phyloP scores from a whole-genome alignment of 2,888 invertebrate species.

The Sminthurinus aureus region DNA sequence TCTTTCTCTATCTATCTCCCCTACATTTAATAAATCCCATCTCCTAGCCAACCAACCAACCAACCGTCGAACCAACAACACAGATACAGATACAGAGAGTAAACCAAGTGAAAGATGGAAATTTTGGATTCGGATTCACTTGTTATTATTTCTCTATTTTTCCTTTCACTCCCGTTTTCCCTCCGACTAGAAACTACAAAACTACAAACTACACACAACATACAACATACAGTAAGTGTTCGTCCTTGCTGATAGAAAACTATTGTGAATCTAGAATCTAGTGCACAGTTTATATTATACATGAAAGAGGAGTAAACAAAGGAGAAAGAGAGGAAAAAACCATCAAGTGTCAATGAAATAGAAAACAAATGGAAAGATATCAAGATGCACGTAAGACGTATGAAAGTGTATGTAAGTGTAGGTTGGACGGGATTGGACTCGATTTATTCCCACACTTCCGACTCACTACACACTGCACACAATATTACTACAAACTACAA shows the following conservation, averaged over 20 bases:
- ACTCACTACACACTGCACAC: not conserved
- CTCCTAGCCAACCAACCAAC: not conserved
- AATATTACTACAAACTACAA: too few species aligned
- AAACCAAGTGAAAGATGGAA: conserved; percentile 1
- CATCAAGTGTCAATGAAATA: conserved; percentile 5
- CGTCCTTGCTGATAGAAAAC: too few species aligned
- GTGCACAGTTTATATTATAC: too few species aligned
- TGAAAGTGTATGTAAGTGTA: not conserved
- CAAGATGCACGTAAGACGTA: too few species aligned
- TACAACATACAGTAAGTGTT: too few species aligned
- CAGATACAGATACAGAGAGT: not conserved
- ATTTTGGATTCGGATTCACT: not conserved
- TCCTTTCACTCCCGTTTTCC: not conserved
- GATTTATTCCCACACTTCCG: conserved; percentile 16
- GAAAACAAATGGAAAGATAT: not conserved
- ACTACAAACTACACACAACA: too few species aligned
- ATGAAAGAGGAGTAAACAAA: too few species aligned
- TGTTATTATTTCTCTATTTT: not conserved
- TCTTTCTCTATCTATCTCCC: not conserved
- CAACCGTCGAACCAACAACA: too few species aligned
- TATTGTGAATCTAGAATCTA: too few species aligned
- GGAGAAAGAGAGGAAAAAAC: not conserved
- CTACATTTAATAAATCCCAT: not conserved
- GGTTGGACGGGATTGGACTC: not conserved
- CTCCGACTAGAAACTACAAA: not conserved